Evolutionary conservation across 2,113 vertebrate genomes (phyloP), one percentile per base, ranked within the genome.

Genomic region (Anas platyrhynchos): DNA sequence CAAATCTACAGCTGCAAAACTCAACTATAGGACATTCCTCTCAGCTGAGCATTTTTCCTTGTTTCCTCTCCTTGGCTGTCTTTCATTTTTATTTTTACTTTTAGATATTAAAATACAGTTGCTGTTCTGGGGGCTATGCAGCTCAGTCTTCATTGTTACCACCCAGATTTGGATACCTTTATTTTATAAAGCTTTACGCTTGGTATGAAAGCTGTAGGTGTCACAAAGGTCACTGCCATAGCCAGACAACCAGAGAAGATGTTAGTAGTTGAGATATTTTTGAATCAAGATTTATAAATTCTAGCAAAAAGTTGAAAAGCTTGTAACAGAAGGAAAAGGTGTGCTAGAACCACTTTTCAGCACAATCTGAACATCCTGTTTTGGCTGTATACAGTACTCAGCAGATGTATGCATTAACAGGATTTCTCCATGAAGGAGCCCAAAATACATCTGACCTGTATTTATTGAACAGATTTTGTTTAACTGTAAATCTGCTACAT

Each of bases 391-490:
- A 16, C 41, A 72, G 52, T 90, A 56, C 63, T 74, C 44, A 84
- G 73, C 69, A 94, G 73, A 92, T 46, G 27, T 66, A 89, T 56
- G 86, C 25, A 89, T 62, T 86, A 89, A 59, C 1, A 8, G 89
- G 58, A 89, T 91, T 93, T 89, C 84, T 91, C 73, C 69, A 52
- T 12, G 56, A 82, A 92, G 52, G 44, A 82, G 29, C 58, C 58
- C 76, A 67, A 62, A 93, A 93, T 68, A 87, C 26, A 83, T 73
- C 85, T 84, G 93, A 94, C 93, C 93, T 76, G 43, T 61, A 86
- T 84, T 82, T 89, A 94, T 17, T 85, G 89, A 94, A 92, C 93
- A 97, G 91, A 95, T 89, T 94, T 91, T 95, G 69, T 94, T 96
- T 87, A 92, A 61, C 81, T 84, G 48, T 84, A 96, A 92, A 91